Evolutionary conservation across 2,888 invertebrate species (phyloP).

Genomic region (Eilema caniola): DNA sequence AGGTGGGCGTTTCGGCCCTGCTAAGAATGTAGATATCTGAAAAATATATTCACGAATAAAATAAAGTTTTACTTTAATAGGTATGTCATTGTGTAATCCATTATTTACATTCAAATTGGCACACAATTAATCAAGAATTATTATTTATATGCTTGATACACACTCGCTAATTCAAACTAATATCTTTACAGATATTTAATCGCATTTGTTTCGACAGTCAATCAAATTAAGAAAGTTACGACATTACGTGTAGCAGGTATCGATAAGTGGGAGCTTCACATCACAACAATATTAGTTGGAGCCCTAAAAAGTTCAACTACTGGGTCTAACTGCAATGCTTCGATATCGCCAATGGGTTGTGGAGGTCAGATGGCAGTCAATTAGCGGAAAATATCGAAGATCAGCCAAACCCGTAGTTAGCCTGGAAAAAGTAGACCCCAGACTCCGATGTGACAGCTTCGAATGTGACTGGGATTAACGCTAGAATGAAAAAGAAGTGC

Average conservation of each 20-base stretch:
- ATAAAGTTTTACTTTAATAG: neutral
- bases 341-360: too few relatives aligned
- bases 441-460: too few relatives aligned
- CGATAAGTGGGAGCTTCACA: neutral
- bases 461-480: too few relatives aligned
- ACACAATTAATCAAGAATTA: neutral
- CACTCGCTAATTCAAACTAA: conserved; percentile 1
- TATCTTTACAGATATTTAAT: neutral
- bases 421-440: too few relatives aligned
- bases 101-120: conserved; percentile 5
- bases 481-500: too few relatives aligned
- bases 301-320: too few relatives aligned
- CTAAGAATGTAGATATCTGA: conserved; percentile 88
- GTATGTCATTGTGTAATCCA: neutral
- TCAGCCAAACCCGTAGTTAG: too few relatives aligned
- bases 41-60: conserved; percentile 46
- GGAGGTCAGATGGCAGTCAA: too few relatives aligned
- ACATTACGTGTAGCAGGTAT: neutral
- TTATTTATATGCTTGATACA: neutral
- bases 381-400: too few relatives aligned
- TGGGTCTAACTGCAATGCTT: too few relatives aligned
- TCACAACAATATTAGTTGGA: too few relatives aligned
- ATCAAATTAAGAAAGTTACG: neutral
- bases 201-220: neutral
- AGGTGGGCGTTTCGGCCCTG: conserved; percentile 69